These are phyloP conservation scores for Arnoldichthys spilopterus DNA, from an alignment of 2,797 vertebrate genomes.

Conservation along the genomic window DNA sequence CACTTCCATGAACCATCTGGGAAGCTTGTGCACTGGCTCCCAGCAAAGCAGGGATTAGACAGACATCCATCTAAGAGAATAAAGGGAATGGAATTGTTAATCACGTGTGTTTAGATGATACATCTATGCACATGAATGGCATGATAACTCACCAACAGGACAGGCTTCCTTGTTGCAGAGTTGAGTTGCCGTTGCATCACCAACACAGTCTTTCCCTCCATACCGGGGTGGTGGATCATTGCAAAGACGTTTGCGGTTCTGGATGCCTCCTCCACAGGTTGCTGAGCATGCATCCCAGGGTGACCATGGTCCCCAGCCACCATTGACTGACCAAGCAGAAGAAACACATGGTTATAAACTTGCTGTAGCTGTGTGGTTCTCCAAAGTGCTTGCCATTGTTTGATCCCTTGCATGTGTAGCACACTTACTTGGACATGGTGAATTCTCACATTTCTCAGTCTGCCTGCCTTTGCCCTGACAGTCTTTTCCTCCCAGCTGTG, in stretches of 20 bases:
- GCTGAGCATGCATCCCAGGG: slow-evolving; percentile 90
- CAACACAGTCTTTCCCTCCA: slow-evolving; percentile 91
- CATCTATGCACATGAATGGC: not conserved
- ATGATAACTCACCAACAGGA: slow-evolving; percentile 85
- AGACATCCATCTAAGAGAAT: slow-evolving; percentile 89
- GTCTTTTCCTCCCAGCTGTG: slow-evolving; percentile 91
- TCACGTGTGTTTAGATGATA: not conserved
- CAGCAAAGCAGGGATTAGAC: slow-evolving; percentile 95
- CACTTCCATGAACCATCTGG: slow-evolving; percentile 96
- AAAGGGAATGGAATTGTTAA: not conserved
- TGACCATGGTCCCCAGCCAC: slow-evolving; percentile 97
- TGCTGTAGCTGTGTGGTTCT: not conserved
- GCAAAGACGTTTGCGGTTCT: slow-evolving; percentile 90
- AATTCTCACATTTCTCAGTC: slow-evolving; percentile 88
- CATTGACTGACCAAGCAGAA: slow-evolving; percentile 82
- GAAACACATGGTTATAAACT: not conserved
- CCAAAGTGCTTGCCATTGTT: not conserved
- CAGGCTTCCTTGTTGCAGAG: slow-evolving; percentile 92
- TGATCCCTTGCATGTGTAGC: not conserved
- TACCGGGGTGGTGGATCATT: slow-evolving; percentile 89
- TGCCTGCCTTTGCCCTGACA: slow-evolving; percentile 92
- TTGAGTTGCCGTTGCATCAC: slow-evolving; percentile 83
- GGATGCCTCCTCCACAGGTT: slow-evolving; percentile 91
- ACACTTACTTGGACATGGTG: slow-evolving; percentile 91
- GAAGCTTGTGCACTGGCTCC: slow-evolving; percentile 89